Conservation (phyloP, 1,140 invertebrate species). For the Physella acuta region DNA sequence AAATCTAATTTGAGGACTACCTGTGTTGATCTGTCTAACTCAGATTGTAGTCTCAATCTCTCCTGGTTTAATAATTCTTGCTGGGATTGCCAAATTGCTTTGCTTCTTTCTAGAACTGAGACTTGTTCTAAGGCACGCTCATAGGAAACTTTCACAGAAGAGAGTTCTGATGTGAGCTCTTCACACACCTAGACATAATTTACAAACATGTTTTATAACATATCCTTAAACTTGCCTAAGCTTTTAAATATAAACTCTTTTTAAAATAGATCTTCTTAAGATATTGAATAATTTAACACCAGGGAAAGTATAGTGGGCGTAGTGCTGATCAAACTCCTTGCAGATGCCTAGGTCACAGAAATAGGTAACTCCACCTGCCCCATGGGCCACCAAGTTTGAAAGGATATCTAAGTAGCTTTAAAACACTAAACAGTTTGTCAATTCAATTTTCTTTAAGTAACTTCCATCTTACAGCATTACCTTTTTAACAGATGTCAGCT, state of each 20-base stretch:
- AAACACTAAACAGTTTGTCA: too few relatives aligned
- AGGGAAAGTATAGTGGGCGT: too few relatives aligned
- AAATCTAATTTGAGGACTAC: too few relatives aligned
- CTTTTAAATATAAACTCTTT: background rate
- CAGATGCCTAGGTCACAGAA: too few relatives aligned
- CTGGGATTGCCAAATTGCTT: slow-evolving; percentile 40
- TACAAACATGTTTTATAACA: background rate
- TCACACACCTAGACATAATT: slow-evolving; percentile 34
- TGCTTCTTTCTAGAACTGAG: slow-evolving; percentile 40
- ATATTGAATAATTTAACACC: too few relatives aligned
- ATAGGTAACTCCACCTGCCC: too few relatives aligned
- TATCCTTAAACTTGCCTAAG: background rate
- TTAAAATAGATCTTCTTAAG: too few relatives aligned
- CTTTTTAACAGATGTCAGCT: slow-evolving; percentile 44
- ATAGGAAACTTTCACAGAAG: slow-evolving; percentile 44
- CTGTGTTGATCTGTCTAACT: slow-evolving; percentile 41
- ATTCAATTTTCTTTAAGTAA: too few relatives aligned
- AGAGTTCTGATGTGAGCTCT: slow-evolving; percentile 43
- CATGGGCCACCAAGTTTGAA: too few relatives aligned
- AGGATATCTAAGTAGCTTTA: too few relatives aligned
- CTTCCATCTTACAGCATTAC: too few relatives aligned
- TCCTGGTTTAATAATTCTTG: slow-evolving; percentile 42
- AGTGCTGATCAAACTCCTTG: too few relatives aligned
- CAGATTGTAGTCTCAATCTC: slow-evolving; percentile 36
- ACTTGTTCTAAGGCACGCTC: slow-evolving; percentile 48